Conservation (phyloP, 2,888 invertebrate genomes). For the Spicauda simplicius region DNA sequence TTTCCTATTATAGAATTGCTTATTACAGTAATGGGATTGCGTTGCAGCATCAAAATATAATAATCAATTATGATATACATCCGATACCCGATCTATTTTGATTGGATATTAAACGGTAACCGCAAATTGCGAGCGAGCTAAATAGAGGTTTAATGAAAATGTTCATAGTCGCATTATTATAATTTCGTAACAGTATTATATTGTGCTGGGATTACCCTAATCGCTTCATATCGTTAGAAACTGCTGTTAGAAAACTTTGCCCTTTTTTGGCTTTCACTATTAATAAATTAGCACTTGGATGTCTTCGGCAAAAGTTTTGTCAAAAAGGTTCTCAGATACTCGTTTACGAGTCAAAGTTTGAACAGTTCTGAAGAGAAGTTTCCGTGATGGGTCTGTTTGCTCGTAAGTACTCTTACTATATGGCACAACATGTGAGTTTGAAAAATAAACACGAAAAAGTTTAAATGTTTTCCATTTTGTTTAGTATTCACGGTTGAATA, state of each 20-base stretch:
- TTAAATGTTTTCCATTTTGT: background rate
- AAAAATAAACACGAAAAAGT: background rate
- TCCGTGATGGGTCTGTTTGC: conserved; percentile 13
- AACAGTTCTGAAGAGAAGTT: conserved; percentile 33
- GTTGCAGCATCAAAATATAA: conserved; percentile 5
- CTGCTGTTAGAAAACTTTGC: conserved; percentile 3
- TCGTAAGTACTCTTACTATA: background rate
- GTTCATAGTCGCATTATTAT: conserved; percentile 1
- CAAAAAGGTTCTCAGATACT: conserved; percentile 32
- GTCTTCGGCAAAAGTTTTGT: conserved; percentile 34
- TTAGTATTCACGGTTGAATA: background rate
- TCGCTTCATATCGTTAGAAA: background rate
- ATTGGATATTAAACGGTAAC: conserved; percentile 2
- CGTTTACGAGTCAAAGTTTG: conserved; percentile 31
- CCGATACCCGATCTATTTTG: conserved; percentile 1
- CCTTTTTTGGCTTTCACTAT: conserved; percentile 11
- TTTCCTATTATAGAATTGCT: too few relatives aligned
- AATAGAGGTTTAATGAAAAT: conserved; percentile 13
- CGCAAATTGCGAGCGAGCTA: conserved; percentile 10
- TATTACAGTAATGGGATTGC: background rate
- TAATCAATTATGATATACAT: conserved; percentile 8
- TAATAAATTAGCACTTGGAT: conserved; percentile 36
- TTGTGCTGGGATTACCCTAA: background rate
- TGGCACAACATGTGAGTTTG: background rate
- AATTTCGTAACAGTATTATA: background rate